Conservation (phyloP, 2,888 invertebrate genomes). For the Microctonus aethiopoides region DNA sequence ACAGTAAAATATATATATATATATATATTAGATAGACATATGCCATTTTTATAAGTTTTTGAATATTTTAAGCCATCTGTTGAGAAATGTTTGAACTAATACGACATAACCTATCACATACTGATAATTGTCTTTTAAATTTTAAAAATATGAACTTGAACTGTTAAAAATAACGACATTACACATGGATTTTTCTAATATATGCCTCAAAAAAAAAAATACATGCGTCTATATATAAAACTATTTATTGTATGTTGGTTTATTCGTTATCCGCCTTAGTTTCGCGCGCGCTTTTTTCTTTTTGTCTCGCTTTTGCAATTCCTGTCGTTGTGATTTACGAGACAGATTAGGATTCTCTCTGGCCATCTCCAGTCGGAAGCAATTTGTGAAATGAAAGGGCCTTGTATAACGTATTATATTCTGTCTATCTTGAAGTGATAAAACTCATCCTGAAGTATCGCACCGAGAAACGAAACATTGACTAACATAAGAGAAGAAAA, state of each 20-base stretch:
- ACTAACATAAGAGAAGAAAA: background rate
- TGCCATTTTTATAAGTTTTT: too few relatives aligned
- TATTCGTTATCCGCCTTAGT: slow-evolving; percentile 5
- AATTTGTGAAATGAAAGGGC: slow-evolving; percentile 46
- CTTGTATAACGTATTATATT: slow-evolving; percentile 18
- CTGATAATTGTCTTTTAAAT: too few relatives aligned
- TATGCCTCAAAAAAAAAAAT: background rate
- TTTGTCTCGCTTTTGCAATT: background rate
- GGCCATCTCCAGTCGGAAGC: slow-evolving; percentile 14
- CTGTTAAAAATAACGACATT: too few relatives aligned
- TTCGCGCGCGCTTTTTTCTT: background rate
- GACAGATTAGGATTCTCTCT: slow-evolving; percentile 5
- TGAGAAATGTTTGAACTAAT: too few relatives aligned
- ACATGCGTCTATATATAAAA: background rate
- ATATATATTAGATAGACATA: too few relatives aligned
- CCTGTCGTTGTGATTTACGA: background rate
- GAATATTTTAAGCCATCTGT: too few relatives aligned
- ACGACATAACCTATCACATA: too few relatives aligned
- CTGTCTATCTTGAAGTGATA: slow-evolving; percentile 14
- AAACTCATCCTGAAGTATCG: slow-evolving; percentile 13
- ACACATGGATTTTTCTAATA: too few relatives aligned
- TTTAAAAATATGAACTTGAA: too few relatives aligned
- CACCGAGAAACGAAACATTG: background rate
- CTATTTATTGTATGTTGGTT: slow-evolving; percentile 4
- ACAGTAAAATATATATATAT: too few relatives aligned